Conservation (phyloP, 1,140 invertebrate genomes). For the Drosophila obscura region DNA sequence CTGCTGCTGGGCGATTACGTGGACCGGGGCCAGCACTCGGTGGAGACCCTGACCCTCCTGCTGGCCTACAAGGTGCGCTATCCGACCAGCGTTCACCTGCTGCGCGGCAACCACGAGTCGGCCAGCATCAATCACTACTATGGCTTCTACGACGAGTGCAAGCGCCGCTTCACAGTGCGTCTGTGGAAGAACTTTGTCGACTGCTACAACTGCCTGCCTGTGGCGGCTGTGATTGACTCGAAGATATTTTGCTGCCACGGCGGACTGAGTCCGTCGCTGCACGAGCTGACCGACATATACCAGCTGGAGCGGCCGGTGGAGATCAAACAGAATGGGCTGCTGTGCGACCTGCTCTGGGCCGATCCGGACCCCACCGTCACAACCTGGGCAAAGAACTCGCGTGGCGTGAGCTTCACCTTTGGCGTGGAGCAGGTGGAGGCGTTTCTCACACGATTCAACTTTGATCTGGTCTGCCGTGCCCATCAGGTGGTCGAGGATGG, state of each 20-base stretch:
- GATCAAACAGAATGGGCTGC: constrained; percentile 93
- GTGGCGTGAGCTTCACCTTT: constrained; percentile 97
- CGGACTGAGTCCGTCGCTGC: constrained; percentile 92
- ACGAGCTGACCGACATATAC: constrained; percentile 94
- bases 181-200: constrained; percentile 97
- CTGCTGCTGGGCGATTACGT: constrained; percentile 97
- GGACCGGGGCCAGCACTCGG: constrained; percentile 91
- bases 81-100: constrained; percentile 92
- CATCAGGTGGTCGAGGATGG: constrained; percentile 99
- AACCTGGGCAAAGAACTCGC: constrained; percentile 97
- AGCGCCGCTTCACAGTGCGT: constrained; percentile 97
- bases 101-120: constrained; percentile 86
- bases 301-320: constrained; percentile 95
- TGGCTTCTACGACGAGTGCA: constrained; percentile 97
- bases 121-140: constrained; percentile 94
- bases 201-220: constrained; percentile 87
- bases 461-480: constrained; percentile 97
- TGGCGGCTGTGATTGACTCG: constrained; percentile 97
- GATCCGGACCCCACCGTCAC: constrained; percentile 95
- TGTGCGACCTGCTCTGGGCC: constrained; percentile 98
- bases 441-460: constrained; percentile 95
- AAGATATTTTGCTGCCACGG: constrained; percentile 99
- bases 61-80: constrained; percentile 98
- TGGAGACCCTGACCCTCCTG: constrained; percentile 95
- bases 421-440: constrained; percentile 95